Percentiles rank a stretch among this genome's conserved stretches.
Evolutionary conservation across 2,888 invertebrate species (phyloP).

Genomic region (Marasmarcha lunaedactyla): DNA sequence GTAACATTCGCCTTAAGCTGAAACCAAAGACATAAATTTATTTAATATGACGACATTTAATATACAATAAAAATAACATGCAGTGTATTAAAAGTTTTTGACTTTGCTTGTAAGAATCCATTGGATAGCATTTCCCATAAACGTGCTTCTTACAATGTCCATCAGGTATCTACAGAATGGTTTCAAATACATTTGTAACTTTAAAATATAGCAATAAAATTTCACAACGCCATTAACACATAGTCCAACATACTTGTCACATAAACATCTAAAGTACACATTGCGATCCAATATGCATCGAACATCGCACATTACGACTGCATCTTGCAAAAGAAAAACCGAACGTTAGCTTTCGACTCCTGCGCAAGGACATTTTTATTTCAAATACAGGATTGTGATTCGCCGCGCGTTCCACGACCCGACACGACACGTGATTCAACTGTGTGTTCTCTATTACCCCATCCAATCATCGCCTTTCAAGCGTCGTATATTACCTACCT

Average conservation of each 20-base stretch:
- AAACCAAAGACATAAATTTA: no score
- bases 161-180: no score
- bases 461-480: slow-evolving; percentile 41
- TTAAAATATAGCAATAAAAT: no score
- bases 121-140: no score
- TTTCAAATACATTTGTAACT: no score
- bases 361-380: slow-evolving; percentile 47
- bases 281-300: neutral
- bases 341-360: slow-evolving; percentile 38
- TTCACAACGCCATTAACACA: no score
- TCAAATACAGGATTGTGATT: slow-evolving; percentile 25
- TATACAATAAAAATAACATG: no score
- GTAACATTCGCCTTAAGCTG: no score
- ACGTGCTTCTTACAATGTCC: no score
- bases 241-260: neutral
- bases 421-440: slow-evolving; percentile 21
- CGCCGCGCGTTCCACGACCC: slow-evolving; percentile 23
- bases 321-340: slow-evolving; percentile 45
- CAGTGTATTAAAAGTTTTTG: no score
- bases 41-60: no score
- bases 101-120: no score
- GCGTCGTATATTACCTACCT: slow-evolving; percentile 20
- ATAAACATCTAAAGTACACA: slow-evolving; percentile 1
- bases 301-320: slow-evolving; percentile 19
- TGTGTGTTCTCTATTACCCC: slow-evolving; percentile 23